These are phyloP conservation scores for Nannoperca australis DNA, from an alignment of 2,797 vertebrate genomes.

Conservation along the genomic window DNA sequence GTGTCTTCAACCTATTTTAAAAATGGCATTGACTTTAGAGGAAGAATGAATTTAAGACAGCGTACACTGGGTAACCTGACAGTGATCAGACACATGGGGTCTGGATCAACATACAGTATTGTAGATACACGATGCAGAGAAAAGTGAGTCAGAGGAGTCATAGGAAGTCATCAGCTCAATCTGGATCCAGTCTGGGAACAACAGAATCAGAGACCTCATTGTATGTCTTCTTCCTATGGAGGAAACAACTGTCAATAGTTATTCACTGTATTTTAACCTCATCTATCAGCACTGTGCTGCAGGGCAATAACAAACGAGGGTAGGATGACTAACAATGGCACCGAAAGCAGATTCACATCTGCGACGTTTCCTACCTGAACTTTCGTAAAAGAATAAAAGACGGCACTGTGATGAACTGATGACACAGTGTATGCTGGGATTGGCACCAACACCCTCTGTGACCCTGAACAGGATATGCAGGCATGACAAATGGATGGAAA, in stretches of 20 bases:
- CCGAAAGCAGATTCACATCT: constrained; percentile 56
- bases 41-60: neutral
- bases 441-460: constrained; percentile 40
- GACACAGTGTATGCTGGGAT: constrained; percentile 48
- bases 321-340: constrained; percentile 71
- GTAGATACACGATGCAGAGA: constrained; percentile 44
- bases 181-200: constrained; percentile 66
- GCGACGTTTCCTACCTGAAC: constrained; percentile 68
- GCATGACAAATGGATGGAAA: constrained; percentile 19
- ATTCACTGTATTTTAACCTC: constrained; percentile 76
- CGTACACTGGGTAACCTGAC: neutral
- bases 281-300: constrained; percentile 73
- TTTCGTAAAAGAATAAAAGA: constrained; percentile 54
- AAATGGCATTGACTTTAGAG: neutral
- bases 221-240: constrained; percentile 69
- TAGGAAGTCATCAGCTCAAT: constrained; percentile 73
- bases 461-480: constrained; percentile 37
- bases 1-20: constrained; percentile 4
- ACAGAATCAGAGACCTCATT: constrained; percentile 70
- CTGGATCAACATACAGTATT: constrained; percentile 29
- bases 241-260: constrained; percentile 79
- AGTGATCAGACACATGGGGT: constrained; percentile 21
- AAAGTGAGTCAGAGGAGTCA: constrained; percentile 71
- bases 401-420: constrained; percentile 43
- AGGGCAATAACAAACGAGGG: constrained; percentile 66